These are phyloP conservation scores for Ferrisia virgata DNA, from an alignment of 2,888 invertebrate genomes.

Conservation along the genomic window DNA sequence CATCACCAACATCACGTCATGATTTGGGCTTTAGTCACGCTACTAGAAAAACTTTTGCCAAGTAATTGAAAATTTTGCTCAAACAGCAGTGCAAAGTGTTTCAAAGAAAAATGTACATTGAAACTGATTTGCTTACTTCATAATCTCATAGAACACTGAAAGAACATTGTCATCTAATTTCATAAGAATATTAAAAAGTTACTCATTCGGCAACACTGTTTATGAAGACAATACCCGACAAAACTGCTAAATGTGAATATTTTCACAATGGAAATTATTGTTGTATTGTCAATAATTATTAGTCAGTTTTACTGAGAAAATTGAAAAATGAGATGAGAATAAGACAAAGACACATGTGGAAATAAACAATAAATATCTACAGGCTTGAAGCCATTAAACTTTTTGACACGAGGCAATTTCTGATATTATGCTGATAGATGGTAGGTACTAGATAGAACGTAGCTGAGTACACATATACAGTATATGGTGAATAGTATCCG, in stretches of 20 bases:
- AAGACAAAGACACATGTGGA: background rate
- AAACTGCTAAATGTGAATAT: background rate
- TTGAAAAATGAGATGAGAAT: background rate
- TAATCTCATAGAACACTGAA: background rate
- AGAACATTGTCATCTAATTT: too few species aligned
- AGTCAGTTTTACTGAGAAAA: constrained; percentile 1
- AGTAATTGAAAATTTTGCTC: background rate
- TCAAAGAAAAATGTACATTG: background rate
- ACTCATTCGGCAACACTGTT: background rate
- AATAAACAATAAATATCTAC: background rate
- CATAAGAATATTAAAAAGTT: background rate
- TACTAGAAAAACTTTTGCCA: background rate
- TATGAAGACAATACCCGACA: background rate
- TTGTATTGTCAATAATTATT: background rate
- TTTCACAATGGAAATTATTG: background rate
- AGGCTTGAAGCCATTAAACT: background rate
- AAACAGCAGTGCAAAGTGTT: background rate
- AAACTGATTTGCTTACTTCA: background rate
- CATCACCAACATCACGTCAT: too few species aligned
- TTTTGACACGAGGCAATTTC: background rate
- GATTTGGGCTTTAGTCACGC: too few species aligned
- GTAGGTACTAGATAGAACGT: background rate
- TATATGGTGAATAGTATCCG: background rate
- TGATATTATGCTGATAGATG: too few species aligned
- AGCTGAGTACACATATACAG: background rate